These are phyloP conservation scores for Sericinus montela DNA, from an alignment of 2,888 invertebrate species.

Conservation along the genomic window DNA sequence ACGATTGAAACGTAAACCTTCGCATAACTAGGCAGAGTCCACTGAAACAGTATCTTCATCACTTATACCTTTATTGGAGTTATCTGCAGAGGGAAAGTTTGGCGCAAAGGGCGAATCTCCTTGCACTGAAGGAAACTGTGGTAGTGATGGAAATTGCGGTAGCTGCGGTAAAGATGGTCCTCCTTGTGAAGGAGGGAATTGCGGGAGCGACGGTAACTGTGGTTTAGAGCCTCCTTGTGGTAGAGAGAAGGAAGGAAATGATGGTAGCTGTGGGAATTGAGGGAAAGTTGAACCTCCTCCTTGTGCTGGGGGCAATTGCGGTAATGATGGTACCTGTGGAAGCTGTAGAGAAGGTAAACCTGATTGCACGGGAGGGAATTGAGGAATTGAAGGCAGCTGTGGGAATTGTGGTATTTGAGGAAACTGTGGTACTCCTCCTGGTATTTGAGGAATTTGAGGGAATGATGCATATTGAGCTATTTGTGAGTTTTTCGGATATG, in stretches of 20 bases:
- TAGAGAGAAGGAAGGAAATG: constrained; percentile 24
- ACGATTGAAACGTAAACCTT: no score
- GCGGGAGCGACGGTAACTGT: constrained; percentile 23
- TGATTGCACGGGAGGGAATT: constrained; percentile 27
- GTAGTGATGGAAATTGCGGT: constrained; percentile 16
- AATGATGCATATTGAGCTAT: constrained; percentile 28
- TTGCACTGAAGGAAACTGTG: constrained; percentile 37
- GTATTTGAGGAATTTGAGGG: constrained; percentile 26
- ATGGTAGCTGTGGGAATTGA: constrained; percentile 15
- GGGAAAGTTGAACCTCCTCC: constrained; percentile 19
- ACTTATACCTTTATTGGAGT: constrained; percentile 48
- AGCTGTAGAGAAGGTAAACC: constrained; percentile 25
- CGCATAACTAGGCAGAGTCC: constrained; percentile 46
- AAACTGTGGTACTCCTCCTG: constrained; percentile 12
- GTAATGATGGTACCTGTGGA: constrained; percentile 27
- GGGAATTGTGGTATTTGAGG: constrained; percentile 27
- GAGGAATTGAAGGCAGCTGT: constrained; percentile 29
- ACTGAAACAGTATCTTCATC: constrained; percentile 70
- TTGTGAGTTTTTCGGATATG: constrained; percentile 21
- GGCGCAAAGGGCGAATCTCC: constrained; percentile 20
- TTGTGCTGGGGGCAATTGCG: constrained; percentile 11
- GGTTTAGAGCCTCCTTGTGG: constrained; percentile 22
- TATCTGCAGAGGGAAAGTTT: constrained; percentile 41
- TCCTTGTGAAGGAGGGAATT: constrained; percentile 13
- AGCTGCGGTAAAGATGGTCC: constrained; percentile 19